Percentiles rank a stretch among this genome's conserved stretches.
phyloP scores from a whole-genome alignment of 2,113 vertebrate species.

The Platysteira castanea region DNA sequence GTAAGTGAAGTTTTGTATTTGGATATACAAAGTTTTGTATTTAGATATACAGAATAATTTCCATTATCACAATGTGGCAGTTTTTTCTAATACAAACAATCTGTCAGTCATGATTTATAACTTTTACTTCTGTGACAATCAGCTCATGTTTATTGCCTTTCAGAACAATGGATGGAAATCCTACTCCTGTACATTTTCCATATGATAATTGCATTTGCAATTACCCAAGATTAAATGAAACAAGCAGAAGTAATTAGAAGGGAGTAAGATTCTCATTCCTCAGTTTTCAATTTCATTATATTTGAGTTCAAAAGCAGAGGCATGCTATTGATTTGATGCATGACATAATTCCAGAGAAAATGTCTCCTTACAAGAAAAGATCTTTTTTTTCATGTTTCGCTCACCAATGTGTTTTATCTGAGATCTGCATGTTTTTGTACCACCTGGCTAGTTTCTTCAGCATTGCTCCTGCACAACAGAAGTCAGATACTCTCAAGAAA shows the following conservation, averaged over 20 bases:
- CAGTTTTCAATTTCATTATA: slow-evolving; percentile 32
- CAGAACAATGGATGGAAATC: slow-evolving; percentile 54
- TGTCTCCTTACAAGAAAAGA: neutral
- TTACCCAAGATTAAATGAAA: slow-evolving; percentile 57
- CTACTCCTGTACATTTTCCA: slow-evolving; percentile 48
- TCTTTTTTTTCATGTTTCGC: slow-evolving; percentile 1
- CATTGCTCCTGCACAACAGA: slow-evolving; percentile 4
- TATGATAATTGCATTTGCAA: too few species aligned
- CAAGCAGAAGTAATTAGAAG: slow-evolving; percentile 62
- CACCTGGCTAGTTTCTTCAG: neutral
- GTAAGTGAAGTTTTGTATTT: neutral
- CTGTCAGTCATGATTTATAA: slow-evolving; percentile 19
- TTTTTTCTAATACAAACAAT: slow-evolving; percentile 29
- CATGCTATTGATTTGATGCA: neutral
- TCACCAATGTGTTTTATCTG: neutral
- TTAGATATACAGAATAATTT: slow-evolving; percentile 26
- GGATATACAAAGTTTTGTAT: slow-evolving; percentile 23
- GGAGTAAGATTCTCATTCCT: slow-evolving; percentile 32
- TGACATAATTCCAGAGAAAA: slow-evolving; percentile 39
- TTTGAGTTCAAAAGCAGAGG: slow-evolving; percentile 48
- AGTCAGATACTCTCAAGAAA: slow-evolving; percentile 6
- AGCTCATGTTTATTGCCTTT: slow-evolving; percentile 53
- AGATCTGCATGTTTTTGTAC: neutral
- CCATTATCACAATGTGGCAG: neutral
- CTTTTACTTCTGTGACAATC: slow-evolving; percentile 20